Evolutionary conservation across 2,888 invertebrate species (phyloP).

Genomic region (Hirudinaria manillensis): DNA sequence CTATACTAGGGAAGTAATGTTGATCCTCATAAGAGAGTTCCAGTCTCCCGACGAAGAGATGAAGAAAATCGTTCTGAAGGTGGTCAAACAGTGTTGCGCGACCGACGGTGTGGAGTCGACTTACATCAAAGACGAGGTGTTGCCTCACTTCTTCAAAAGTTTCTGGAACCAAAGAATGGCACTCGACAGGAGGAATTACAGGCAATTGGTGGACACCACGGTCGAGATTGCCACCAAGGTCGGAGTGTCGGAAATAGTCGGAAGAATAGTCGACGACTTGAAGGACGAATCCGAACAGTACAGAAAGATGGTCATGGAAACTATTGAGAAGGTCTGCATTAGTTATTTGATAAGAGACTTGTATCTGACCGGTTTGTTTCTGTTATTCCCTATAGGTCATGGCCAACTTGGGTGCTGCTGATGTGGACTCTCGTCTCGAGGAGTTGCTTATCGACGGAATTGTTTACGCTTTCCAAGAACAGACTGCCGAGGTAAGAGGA

Average conservation of each 20-base stretch:
- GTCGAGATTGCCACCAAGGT: conserved; percentile 99
- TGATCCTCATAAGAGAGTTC: conserved; percentile 96
- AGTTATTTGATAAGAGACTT: not conserved
- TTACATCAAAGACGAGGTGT: conserved; percentile 97
- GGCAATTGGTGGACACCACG: conserved; percentile 96
- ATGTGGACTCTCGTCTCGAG: conserved; percentile 93
- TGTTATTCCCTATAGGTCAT: conserved; percentile 62
- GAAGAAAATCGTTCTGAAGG: conserved; percentile 99
- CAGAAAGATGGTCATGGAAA: conserved; percentile 99
- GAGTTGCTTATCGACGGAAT: conserved; percentile 99
- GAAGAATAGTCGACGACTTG: conserved; percentile 93
- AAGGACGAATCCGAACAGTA: conserved; percentile 99
- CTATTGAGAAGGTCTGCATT: conserved; percentile 75
- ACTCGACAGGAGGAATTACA: conserved; percentile 89
- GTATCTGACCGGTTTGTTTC: not conserved
- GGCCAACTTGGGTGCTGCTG: conserved; percentile 92
- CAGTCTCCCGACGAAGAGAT: conserved; percentile 99
- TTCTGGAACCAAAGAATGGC: conserved; percentile 99
- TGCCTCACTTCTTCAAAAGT: conserved; percentile 96
- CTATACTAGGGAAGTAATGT: conserved; percentile 97
- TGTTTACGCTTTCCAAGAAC: conserved; percentile 98
- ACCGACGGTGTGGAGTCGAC: conserved; percentile 99
- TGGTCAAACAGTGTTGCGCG: conserved; percentile 98
- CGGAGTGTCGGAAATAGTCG: conserved; percentile 97
- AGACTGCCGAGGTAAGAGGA: conserved; percentile 78